Conservation (phyloP, 53 echinoderm and acorn worm species). For the Arbacia lixula region DNA sequence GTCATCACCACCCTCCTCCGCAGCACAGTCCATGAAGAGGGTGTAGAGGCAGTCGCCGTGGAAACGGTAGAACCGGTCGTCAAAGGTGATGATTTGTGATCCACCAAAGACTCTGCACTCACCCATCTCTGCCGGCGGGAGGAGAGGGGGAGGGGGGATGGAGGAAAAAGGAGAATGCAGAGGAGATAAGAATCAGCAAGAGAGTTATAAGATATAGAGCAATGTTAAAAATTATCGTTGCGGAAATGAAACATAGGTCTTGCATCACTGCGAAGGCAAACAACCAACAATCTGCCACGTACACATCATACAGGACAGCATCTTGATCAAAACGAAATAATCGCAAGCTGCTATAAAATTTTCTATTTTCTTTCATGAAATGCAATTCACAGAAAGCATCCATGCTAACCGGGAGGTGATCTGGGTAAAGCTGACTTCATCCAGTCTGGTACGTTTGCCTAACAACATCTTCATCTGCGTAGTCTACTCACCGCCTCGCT, state of each 20-base stretch:
- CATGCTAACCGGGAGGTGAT: slow-evolving; percentile 3
- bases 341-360: no score
- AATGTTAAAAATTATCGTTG: no score
- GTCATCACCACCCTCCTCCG: background rate
- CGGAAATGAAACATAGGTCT: no score
- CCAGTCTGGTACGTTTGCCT: background rate
- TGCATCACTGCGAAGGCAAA: no score
- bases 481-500: slow-evolving; percentile 28
- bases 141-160: background rate
- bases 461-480: background rate
- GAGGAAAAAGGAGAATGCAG: background rate
- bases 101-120: slow-evolving; percentile 58
- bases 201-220: no score
- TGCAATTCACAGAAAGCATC: background rate
- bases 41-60: slow-evolving; percentile 63
- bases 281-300: no score
- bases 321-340: no score
- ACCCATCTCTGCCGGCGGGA: slow-evolving; percentile 31
- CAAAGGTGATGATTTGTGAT: slow-evolving; percentile 70
- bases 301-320: no score
- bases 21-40: slow-evolving; percentile 60
- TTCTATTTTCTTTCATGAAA: no score
- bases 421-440: background rate
- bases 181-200: no score
- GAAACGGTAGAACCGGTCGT: slow-evolving; percentile 48